Evolutionary conservation across 1,140 invertebrate species (phyloP).

Genomic region (Pachypeltis micranthus): DNA sequence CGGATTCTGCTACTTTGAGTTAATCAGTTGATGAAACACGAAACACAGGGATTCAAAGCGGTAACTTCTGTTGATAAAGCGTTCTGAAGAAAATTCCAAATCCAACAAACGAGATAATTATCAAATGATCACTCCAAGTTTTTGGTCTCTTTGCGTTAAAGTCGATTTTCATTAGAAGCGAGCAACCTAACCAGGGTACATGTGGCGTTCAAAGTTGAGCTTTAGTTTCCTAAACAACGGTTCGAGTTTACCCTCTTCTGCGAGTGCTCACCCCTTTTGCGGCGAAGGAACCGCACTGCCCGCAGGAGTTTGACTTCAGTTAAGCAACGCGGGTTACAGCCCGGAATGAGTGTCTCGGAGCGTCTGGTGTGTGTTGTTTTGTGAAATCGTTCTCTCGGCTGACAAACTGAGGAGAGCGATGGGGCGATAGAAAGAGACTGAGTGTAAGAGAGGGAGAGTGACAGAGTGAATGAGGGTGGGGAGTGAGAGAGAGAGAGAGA

Average conservation of each 20-base stretch:
- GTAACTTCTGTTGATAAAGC: not conserved
- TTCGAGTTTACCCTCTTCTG: not conserved
- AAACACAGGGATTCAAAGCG: not conserved
- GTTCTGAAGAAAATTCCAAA: not conserved
- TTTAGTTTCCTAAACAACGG: slow-evolving; percentile 7
- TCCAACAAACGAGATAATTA: not conserved
- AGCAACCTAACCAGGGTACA: not conserved
- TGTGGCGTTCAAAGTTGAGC: slow-evolving; percentile 4
- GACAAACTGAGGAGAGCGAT: too few relatives aligned
- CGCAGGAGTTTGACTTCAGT: slow-evolving; percentile 8
- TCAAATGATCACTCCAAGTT: too few relatives aligned
- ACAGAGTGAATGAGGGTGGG: too few relatives aligned
- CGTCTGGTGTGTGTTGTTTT: too few relatives aligned
- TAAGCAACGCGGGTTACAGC: not conserved
- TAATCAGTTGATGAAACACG: not conserved
- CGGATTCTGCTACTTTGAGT: not conserved
- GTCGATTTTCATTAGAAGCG: not conserved
- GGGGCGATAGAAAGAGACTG: too few relatives aligned
- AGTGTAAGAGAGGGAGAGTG: too few relatives aligned
- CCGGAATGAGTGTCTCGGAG: too few relatives aligned
- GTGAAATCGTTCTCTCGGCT: not conserved
- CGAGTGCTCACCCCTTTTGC: not conserved
- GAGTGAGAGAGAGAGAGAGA: too few relatives aligned
- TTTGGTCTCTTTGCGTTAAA: not conserved
- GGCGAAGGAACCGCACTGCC: not conserved